Evolutionary conservation across 2,888 invertebrate species (phyloP).

Genomic region (Stenodera caucasica): DNA sequence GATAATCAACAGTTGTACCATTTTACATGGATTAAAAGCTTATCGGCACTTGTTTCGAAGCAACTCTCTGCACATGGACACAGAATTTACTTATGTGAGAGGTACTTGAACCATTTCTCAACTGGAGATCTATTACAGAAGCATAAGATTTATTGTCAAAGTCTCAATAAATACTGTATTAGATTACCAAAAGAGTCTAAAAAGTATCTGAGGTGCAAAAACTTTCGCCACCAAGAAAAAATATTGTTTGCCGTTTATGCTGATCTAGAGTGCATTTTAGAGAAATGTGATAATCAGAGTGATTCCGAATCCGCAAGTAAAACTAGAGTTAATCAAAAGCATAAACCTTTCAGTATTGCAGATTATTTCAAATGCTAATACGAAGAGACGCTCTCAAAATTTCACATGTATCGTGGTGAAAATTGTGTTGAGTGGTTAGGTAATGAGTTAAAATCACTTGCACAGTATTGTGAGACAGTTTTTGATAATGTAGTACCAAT

Average conservation of each 20-base stretch:
- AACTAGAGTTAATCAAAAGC: not conserved
- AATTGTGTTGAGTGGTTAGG: conserved; percentile 27
- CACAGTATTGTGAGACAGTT: not conserved
- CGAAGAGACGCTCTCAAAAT: conserved; percentile 28
- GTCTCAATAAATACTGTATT: conserved; percentile 11
- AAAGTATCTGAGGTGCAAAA: conserved; percentile 22
- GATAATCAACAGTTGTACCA: too few species aligned
- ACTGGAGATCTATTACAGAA: not conserved
- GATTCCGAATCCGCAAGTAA: not conserved
- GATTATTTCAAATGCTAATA: conserved; percentile 35
- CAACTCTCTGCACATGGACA: conserved; percentile 18
- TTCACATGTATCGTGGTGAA: conserved; percentile 23
- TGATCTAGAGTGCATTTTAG: conserved; percentile 27
- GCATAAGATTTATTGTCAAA: conserved; percentile 21
- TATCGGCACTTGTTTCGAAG: conserved; percentile 20
- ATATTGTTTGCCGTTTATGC: conserved; percentile 29
- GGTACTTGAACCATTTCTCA: conserved; percentile 29
- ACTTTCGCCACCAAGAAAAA: conserved; percentile 19
- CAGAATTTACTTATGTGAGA: conserved; percentile 24
- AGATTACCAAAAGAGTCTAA: conserved; percentile 22
- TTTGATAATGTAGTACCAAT: not conserved
- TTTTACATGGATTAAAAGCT: conserved; percentile 31
- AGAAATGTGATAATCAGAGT: not conserved
- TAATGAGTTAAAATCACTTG: not conserved
- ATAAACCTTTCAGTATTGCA: conserved; percentile 23